These are phyloP conservation scores for Zapornia atra DNA, from an alignment of 2,113 vertebrate genomes.

Conservation along the genomic window DNA sequence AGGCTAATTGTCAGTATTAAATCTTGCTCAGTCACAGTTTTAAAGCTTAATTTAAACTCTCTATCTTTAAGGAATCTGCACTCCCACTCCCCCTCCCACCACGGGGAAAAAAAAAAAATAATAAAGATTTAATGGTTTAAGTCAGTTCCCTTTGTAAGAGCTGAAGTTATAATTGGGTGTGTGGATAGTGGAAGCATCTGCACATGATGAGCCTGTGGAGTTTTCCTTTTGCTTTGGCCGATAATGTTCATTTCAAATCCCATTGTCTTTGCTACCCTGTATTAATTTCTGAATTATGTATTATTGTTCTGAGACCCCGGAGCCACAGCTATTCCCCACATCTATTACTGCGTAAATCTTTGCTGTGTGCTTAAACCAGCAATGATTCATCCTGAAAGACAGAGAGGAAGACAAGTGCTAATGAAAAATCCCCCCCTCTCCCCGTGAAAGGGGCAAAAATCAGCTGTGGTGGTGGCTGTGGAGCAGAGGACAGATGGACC, in stretches of 20 bases:
- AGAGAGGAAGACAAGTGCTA: not conserved
- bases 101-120: not conserved
- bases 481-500: not conserved
- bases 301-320: slow-evolving; percentile 56
- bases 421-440: not conserved
- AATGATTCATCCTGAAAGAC: slow-evolving; percentile 43
- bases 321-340: slow-evolving; percentile 55
- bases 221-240: slow-evolving; percentile 32
- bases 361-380: slow-evolving; percentile 33
- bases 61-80: slow-evolving; percentile 73
- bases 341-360: slow-evolving; percentile 61
- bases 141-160: slow-evolving; percentile 46
- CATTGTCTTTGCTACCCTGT: slow-evolving; percentile 57
- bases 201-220: slow-evolving; percentile 20
- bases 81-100: slow-evolving; percentile 58
- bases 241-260: slow-evolving; percentile 33
- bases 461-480: accelerated
- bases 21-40: slow-evolving; percentile 75
- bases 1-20: slow-evolving; percentile 77
- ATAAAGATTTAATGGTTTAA: slow-evolving; percentile 72
- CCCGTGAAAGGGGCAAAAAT: not conserved
- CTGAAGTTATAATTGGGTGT: slow-evolving; percentile 51
- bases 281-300: slow-evolving; percentile 71
- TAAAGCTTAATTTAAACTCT: slow-evolving; percentile 79
- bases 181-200: slow-evolving; percentile 43